These are phyloP conservation scores for Sebastes matsubarae DNA, from an alignment of 2,797 vertebrate species.

Conservation along the genomic window DNA sequence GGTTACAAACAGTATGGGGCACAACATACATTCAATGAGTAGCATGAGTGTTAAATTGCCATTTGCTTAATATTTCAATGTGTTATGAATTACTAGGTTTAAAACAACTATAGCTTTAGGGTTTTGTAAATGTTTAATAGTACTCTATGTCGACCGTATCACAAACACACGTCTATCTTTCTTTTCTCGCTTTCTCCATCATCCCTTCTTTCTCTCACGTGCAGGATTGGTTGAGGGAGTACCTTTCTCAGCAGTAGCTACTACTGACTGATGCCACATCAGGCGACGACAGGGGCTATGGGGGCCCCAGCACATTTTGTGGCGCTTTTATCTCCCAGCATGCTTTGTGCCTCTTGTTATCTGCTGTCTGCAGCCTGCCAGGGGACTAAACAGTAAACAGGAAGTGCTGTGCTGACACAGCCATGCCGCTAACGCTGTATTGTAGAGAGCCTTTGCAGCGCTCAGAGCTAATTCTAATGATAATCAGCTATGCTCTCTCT, in stretches of 20 bases:
- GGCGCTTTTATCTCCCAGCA: conserved; percentile 73
- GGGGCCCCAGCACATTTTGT: conserved; percentile 57
- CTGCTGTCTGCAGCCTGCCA: conserved; percentile 74
- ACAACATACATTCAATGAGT: neutral
- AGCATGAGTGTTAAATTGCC: neutral
- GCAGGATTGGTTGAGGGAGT: conserved; percentile 20
- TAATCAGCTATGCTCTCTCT: conserved; percentile 53
- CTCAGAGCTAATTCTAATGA: conserved; percentile 67
- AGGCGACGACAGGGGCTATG: conserved; percentile 36
- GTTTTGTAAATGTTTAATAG: neutral
- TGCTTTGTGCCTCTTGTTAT: conserved; percentile 77
- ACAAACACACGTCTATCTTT: neutral
- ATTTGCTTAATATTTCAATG: neutral
- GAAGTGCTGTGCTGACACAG: conserved; percentile 68
- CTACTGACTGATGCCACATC: conserved; percentile 67
- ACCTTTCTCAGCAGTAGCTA: conserved; percentile 26
- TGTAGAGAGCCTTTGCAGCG: conserved; percentile 35
- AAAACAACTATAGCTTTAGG: neutral
- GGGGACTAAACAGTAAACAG: conserved; percentile 69
- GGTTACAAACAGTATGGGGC: neutral
- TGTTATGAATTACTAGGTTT: neutral
- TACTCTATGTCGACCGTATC: neutral
- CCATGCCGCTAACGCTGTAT: conserved; percentile 23
- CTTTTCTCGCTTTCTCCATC: neutral
- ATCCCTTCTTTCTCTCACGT: neutral